A percentile compares a stretch with the other conserved stretches of the same genome.
phyloP scores from a whole-genome alignment of 1,140 invertebrate species.

The Holcopasites calliopsidis region DNA sequence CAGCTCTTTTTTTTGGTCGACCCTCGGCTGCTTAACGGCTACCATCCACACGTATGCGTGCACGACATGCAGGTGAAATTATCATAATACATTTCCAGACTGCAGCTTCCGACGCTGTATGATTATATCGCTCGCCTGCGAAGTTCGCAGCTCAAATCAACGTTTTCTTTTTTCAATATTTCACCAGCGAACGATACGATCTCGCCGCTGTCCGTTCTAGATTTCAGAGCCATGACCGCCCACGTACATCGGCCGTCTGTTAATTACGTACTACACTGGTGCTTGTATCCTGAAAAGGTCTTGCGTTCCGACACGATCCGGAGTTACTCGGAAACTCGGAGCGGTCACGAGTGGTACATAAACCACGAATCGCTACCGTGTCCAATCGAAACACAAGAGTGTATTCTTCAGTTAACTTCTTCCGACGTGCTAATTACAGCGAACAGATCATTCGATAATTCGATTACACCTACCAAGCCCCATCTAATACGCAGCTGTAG shows the following conservation, averaged over 20 bases:
- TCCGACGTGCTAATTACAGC: background rate
- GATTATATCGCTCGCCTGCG: constrained; percentile 12
- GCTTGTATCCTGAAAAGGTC: background rate
- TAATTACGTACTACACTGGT: background rate
- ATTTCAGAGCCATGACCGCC: constrained; percentile 2
- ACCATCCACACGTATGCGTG: background rate
- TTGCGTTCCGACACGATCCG: background rate
- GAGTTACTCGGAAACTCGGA: background rate
- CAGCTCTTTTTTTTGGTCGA: background rate
- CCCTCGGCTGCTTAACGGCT: too few relatives aligned
- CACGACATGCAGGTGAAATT: constrained; percentile 13
- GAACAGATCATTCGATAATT: background rate
- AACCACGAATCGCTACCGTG: background rate
- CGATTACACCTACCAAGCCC: background rate
- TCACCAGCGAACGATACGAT: background rate
- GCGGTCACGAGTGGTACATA: background rate
- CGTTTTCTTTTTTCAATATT: constrained; percentile 21
- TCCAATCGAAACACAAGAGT: background rate
- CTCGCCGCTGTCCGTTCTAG: background rate
- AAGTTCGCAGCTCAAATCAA: too few relatives aligned
- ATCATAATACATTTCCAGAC: constrained; percentile 29
- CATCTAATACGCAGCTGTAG: too few relatives aligned
- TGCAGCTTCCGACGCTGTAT: background rate
- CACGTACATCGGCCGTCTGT: background rate
- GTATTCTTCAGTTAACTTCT: background rate